A percentile compares a stretch with the other conserved stretches of the same genome.
Conservation (phyloP, 2,888 invertebrate genomes). For the Ypsolopha scabrella region DNA sequence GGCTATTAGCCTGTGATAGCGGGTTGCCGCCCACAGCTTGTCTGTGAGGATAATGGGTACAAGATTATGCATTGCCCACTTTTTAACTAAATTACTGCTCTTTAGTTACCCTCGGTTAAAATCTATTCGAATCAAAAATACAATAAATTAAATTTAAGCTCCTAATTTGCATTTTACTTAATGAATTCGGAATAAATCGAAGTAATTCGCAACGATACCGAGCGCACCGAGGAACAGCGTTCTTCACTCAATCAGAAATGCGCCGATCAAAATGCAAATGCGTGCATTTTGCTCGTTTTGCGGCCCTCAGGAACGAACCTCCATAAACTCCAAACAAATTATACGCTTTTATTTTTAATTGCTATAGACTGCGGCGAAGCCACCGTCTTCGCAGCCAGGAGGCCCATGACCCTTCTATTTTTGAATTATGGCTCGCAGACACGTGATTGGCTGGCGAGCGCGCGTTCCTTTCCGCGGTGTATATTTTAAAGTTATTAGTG, state of each 20-base stretch:
- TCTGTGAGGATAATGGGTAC: background rate
- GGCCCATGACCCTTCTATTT: constrained; percentile 48
- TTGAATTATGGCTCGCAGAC: constrained; percentile 59
- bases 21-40: constrained; percentile 17
- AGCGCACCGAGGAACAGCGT: background rate
- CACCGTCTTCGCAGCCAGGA: constrained; percentile 54
- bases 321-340: constrained; percentile 64
- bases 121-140: background rate
- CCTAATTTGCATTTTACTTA: no score
- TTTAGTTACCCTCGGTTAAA: background rate
- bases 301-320: constrained; percentile 30
- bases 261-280: constrained; percentile 59
- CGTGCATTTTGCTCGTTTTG: constrained; percentile 40
- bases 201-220: background rate
- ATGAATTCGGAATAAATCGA: no score
- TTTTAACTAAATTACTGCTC: background rate
- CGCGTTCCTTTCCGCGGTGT: constrained; percentile 20
- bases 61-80: background rate
- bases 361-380: constrained; percentile 51
- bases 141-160: no score
- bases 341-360: constrained; percentile 66
- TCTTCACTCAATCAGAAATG: constrained; percentile 55
- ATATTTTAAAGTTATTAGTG: constrained; percentile 4
- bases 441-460: constrained; percentile 53
- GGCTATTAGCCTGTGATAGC: constrained; percentile 35